Base-by-base conservation (phyloP, 1,140 invertebrate genomes). In the Drosophila littoralis region DNA sequence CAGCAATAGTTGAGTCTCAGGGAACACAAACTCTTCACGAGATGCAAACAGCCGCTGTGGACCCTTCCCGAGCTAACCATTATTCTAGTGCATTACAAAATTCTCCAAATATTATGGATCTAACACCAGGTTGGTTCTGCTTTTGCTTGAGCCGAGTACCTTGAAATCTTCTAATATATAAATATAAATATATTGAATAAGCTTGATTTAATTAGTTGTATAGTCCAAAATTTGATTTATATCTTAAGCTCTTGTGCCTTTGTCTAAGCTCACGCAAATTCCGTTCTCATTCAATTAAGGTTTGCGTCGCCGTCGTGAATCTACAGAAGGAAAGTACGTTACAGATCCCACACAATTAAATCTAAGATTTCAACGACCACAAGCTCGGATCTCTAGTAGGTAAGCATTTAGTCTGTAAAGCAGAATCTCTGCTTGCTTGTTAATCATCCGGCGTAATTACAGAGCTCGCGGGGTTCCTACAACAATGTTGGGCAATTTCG, bases 271-370 rank as follows among this genome's bases (percentile, higher is more conserved):
- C 22, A 28, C 22, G 3, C 22, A 28, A 28, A 4, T 28, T 28
- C 4, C 22, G 22, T 5, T 28, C 0, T 28, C 22, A 28, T 28
- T 28, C 5, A 28, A 28, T 46, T 93, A 35, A 91, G 89, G 84
- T n/a, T 71, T 94, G 35, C 92, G 96, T n/a, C 93, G 96, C 7
- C 93, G 96, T n/a, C 93, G 96, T 12, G 94, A 95, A 67, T 77
- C 84, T 8, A 93, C 93, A 50, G 96, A 96, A 36, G 84, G 71
- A 66, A 96, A 97, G 89, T 96, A 96, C 91, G 95, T 96, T 0
- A 94, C 94, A 5, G 96, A 97, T 92, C 94, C 95, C 43, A 94
- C 94, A 28, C 95, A 97, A 85, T 92, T 96, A 63, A 95, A 96
- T 81, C 92, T 97, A 52, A 93, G 95, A 40, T 97, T 96, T 93